Evolutionary conservation across 2,113 vertebrate genomes (phyloP), one percentile per base, ranked within the genome.

Genomic region (Cyphomyrus plagiostoma): DNA sequence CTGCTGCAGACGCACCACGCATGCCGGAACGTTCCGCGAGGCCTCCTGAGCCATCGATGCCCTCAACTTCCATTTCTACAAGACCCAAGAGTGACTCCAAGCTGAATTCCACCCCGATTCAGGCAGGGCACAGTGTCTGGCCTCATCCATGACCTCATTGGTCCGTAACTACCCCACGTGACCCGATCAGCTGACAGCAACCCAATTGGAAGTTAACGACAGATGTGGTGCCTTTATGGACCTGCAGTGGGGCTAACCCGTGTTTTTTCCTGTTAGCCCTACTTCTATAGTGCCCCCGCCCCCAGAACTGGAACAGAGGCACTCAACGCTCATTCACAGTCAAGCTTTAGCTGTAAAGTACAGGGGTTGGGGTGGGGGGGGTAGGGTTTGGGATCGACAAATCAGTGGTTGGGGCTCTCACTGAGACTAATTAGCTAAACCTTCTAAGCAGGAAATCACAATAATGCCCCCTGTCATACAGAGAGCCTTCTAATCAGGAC

Each of bases 401-500:
- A 94, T 92, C 90, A 91, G 91, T 93, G 92, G 94, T 95, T 93
- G 15, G 95, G 93, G 93, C 95, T 95, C n/a, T 66, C 58, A 26
- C 10, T n/a, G n/a, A 66, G n/a, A 66, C 23, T 66, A n/a, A 95
- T 96, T 96, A 95, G 93, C 93, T 93, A 91, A 93, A 93, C 92
- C 89, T 86, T 90, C 92, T 92, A 88, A 91, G 92, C 94, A 95
- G 95, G 94, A 95, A 94, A 92, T 92, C 92, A 94, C 93, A 92
- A 92, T 90, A 95, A 92, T 92, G 93, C 92, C 91, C 94, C 30
- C 95, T 95, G 94, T 96, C 94, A 96, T 95, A 96, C 74, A 89
- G 91, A 89, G 90, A 90, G 93, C 94, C 95, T 94, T 95, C 94
- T 96, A 96, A 96, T 96, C 95, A 88, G n/a, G n/a, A 48, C 45